Evolutionary conservation across 2,888 invertebrate genomes (phyloP).

Genomic region (Scaptomyza cyrtandrae): DNA sequence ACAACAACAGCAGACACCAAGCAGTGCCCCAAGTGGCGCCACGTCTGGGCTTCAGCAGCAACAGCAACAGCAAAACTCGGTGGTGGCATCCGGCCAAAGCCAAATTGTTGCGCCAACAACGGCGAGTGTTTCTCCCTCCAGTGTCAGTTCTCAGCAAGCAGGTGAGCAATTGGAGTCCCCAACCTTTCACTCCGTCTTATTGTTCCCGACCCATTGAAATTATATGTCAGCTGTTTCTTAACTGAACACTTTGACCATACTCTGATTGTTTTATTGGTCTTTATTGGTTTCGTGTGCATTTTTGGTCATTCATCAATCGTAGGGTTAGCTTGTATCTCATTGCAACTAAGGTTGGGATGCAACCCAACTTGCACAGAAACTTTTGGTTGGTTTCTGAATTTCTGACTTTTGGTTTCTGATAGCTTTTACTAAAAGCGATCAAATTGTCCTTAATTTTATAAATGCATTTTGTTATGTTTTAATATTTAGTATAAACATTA

Average conservation of each 20-base stretch:
- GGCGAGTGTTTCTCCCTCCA: conserved; percentile 87
- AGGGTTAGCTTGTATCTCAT: too few species aligned
- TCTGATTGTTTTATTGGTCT: not conserved
- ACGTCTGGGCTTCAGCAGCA: conserved; percentile 74
- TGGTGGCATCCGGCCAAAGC: conserved; percentile 84
- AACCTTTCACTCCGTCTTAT: not conserved
- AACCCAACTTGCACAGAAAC: too few species aligned
- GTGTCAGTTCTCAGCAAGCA: conserved; percentile 85
- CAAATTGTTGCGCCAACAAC: conserved; percentile 86
- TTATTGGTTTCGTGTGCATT: too few species aligned
- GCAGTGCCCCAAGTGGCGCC: conserved; percentile 82
- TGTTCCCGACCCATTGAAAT: not conserved
- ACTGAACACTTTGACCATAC: not conserved
- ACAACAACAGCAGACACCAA: conserved; percentile 68
- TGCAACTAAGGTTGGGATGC: too few species aligned
- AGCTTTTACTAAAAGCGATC: too few species aligned
- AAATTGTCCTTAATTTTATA: too few species aligned
- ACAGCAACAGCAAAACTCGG: conserved; percentile 82
- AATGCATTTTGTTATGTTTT: too few species aligned
- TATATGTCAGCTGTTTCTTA: not conserved
- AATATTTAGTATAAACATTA: too few species aligned
- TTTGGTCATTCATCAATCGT: too few species aligned
- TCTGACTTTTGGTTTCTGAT: too few species aligned
- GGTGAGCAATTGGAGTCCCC: conserved; percentile 75
- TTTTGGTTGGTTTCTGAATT: too few species aligned